Base-by-base conservation (phyloP, 92 coral and sea anemone genomes). In the Actinostola sp. region DNA sequence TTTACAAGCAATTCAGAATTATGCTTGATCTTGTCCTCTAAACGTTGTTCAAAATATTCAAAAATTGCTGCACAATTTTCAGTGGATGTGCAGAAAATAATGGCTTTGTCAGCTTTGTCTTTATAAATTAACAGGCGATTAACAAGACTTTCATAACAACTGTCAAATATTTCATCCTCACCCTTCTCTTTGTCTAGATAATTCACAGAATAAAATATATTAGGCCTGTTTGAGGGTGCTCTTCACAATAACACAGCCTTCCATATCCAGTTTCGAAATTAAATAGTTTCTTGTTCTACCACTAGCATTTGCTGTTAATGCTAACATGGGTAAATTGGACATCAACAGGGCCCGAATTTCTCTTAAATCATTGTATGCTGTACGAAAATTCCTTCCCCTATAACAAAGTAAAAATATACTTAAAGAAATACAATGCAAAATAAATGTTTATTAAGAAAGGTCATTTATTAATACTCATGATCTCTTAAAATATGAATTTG, bases 381-480 rank as follows among this genome's bases (percentile, higher is more conserved):
- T 39, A 59, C 84, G 53, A 35, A 70, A 70, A n/a, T 79, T 78
- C 25, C 63, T 62, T 31, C 61, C 84, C 73, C 84, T 70, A 41
- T 14, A 51, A 50, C 46, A 50, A 54, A 46, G 42, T 4, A 36
- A 36, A 36, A 36, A 36, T 36, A 62, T 35, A 17, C 15, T 13
- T 12, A 62, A 62, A 1, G 34, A 25, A n/a, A n/a, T n/a, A n/a
- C n/a, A n/a, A n/a, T n/a, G n/a, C n/a, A n/a, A n/a, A n/a, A n/a
- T n/a, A n/a, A n/a, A n/a, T n/a, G n/a, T n/a, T n/a, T n/a, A n/a
- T n/a, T n/a, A n/a, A n/a, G n/a, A n/a, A n/a, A n/a, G n/a, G n/a
- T n/a, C n/a, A n/a, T n/a, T n/a, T n/a, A n/a, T n/a, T n/a, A n/a
- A n/a, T 2, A 54, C 20, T 54, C 42, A 36, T 36, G 42, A 36